These are phyloP conservation scores for Oncopodura yosiiana DNA, from an alignment of 1,140 invertebrate species.

Conservation along the genomic window DNA sequence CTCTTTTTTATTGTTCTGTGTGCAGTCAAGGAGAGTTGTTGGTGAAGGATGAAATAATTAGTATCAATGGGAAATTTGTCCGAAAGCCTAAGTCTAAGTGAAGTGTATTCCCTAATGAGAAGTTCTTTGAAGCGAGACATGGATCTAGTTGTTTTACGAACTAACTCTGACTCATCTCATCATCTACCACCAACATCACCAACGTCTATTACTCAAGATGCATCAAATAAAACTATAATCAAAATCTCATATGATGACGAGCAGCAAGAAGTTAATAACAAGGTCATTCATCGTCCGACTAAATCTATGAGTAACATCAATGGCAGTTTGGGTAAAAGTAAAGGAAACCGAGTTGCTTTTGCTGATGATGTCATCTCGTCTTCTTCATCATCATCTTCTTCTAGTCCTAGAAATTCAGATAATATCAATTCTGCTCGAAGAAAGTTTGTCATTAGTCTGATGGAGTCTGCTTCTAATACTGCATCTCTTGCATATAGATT, in stretches of 20 bases:
- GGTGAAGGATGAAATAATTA: slow-evolving; percentile 56
- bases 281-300: background rate
- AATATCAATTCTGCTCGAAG: slow-evolving; percentile 31
- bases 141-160: slow-evolving; percentile 47
- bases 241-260: slow-evolving; percentile 32
- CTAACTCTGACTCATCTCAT: slow-evolving; percentile 16
- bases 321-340: background rate
- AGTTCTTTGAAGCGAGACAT: slow-evolving; percentile 43
- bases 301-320: background rate
- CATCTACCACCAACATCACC: slow-evolving; percentile 14
- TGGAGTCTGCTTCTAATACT: slow-evolving; percentile 30
- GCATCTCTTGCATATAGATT: slow-evolving; percentile 25
- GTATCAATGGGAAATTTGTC: slow-evolving; percentile 54
- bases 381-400: background rate
- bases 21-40: slow-evolving; percentile 49
- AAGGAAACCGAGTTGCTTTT: slow-evolving; percentile 10
- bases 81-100: slow-evolving; percentile 50
- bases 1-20: slow-evolving; percentile 30
- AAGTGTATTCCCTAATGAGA: slow-evolving; percentile 50
- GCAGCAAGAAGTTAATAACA: background rate
- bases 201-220: slow-evolving; percentile 20
- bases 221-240: slow-evolving; percentile 33
- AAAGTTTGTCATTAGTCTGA: slow-evolving; percentile 32
- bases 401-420: background rate
- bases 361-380: background rate